Percentiles rank a stretch among this genome's conserved stretches.
These are phyloP conservation scores for Cheilosia pagana DNA, from an alignment of 2,888 invertebrate genomes.

Conservation along the genomic window DNA sequence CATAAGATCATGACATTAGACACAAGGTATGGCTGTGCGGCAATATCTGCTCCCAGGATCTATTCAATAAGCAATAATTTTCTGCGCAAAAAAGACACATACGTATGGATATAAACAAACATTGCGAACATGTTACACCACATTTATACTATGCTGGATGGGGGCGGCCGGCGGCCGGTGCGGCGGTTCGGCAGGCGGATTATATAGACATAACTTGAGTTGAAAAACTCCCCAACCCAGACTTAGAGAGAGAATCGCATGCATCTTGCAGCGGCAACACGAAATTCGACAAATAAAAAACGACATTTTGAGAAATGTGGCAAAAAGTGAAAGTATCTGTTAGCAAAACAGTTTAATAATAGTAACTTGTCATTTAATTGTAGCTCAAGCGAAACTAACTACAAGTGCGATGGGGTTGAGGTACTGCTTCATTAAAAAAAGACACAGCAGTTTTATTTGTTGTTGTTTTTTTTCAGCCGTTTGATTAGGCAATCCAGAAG, in stretches of 20 bases:
- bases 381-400: constrained; percentile 58
- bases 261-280: constrained; percentile 32
- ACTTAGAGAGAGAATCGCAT: constrained; percentile 38
- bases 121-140: constrained; percentile 60
- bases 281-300: constrained; percentile 44
- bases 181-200: constrained; percentile 7
- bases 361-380: constrained; percentile 68
- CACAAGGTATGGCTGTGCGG: constrained; percentile 43
- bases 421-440: constrained; percentile 40
- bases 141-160: background rate
- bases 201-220: constrained; percentile 17
- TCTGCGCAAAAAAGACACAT: constrained; percentile 22
- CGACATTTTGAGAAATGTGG: constrained; percentile 55
- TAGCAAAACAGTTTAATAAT: constrained; percentile 43
- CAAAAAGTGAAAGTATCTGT: constrained; percentile 68
- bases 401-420: constrained; percentile 13
- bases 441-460: background rate
- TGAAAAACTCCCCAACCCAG: constrained; percentile 26
- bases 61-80: constrained; percentile 64
- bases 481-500: constrained; percentile 48
- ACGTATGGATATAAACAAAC: constrained; percentile 28
- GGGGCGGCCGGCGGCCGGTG: constrained; percentile 1
- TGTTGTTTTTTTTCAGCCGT: constrained; percentile 21
- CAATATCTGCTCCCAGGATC: constrained; percentile 62
- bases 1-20: constrained; percentile 73